Base-by-base conservation (phyloP, 2,888 invertebrate species). In the Pharmacophagus antenor region DNA sequence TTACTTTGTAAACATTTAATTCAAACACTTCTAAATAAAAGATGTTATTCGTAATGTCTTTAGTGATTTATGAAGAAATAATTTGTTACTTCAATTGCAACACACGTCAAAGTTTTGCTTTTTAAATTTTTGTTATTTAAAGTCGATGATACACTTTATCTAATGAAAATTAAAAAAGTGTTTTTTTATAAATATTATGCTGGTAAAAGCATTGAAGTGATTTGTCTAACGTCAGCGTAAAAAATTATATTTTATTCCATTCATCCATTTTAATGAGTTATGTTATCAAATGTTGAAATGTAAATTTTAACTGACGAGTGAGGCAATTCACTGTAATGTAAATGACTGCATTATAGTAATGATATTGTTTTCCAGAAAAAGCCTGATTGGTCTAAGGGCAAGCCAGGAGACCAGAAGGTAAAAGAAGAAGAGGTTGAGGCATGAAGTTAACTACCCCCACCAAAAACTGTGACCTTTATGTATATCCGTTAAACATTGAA, bases 381-480 rank as follows among this genome's bases (percentile, higher is more conserved):
- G 91, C 96, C 97, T 79, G 97, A 97, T 92, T 97, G 97, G 97
- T 96, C 97, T 86, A 97, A 97, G 94, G 93, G 93, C 91, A 96
- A 96, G 85, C 94, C 94, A 84, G 95, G 95, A 81, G 96, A 96
- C 90, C 96, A 96, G 95, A 95, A 95, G 93, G 95, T 95, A 92
- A 96, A 95, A 89, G 94, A 94, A 89, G 94, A 93, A 88, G 93
- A 93, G 85, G 94, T 94, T 88, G 96, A 96, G 92, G 96, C 95
- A 94, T 96, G 94, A 95, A 88, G 80, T 83, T 82, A 67, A 77
- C 71, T 71, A 64, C 75, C 72, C 74, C 76, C 72, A 73, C 73
- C 47, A 72, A 79, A 76, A 77, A 76, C 70, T 73, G 76, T 86
- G 85, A 85, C 84, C 81, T 82, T 78, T 71, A 73, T 71, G 72